Percentiles rank a stretch among this genome's conserved stretches.
Conservation (phyloP, 2,888 invertebrate genomes). For the Cerceris rybyensis region DNA sequence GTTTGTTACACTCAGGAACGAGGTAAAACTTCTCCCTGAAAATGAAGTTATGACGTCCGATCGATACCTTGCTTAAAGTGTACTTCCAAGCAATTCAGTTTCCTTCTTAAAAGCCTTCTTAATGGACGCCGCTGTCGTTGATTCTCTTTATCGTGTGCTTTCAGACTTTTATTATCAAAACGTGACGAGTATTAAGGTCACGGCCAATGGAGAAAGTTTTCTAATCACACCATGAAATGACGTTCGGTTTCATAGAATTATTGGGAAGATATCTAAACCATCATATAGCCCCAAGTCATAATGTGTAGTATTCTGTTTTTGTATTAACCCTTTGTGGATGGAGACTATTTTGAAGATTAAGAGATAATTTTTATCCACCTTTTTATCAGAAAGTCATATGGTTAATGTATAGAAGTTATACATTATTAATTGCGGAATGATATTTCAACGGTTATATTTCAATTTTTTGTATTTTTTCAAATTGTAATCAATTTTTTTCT, state of each 20-base stretch:
- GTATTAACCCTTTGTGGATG: too few relatives aligned
- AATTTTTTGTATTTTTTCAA: too few relatives aligned
- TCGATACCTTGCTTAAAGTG: not conserved
- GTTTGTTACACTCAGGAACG: too few relatives aligned
- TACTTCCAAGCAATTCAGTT: not conserved
- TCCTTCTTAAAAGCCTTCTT: slow-evolving; percentile 1
- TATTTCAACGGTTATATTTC: too few relatives aligned
- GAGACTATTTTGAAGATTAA: too few relatives aligned
- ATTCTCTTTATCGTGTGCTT: slow-evolving; percentile 26
- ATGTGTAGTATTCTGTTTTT: not conserved
- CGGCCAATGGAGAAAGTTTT: slow-evolving; percentile 46
- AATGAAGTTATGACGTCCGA: not conserved
- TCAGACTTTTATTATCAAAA: slow-evolving; percentile 30
- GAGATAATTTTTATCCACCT: too few relatives aligned
- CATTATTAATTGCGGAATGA: too few relatives aligned
- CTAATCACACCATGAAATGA: slow-evolving; percentile 42
- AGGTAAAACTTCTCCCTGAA: not conserved
- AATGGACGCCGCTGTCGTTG: slow-evolving; percentile 4
- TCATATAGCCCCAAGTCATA: not conserved
- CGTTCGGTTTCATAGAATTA: not conserved
- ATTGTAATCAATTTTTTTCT: too few relatives aligned
- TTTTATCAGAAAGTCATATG: too few relatives aligned
- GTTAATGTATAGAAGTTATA: too few relatives aligned
- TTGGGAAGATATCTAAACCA: slow-evolving; percentile 11
- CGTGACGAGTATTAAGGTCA: slow-evolving; percentile 45